Percentiles rank a stretch among this genome's conserved stretches.
Evolutionary conservation across 2,797 vertebrate species (phyloP).

Genomic region (Okamejei kenojei): DNA sequence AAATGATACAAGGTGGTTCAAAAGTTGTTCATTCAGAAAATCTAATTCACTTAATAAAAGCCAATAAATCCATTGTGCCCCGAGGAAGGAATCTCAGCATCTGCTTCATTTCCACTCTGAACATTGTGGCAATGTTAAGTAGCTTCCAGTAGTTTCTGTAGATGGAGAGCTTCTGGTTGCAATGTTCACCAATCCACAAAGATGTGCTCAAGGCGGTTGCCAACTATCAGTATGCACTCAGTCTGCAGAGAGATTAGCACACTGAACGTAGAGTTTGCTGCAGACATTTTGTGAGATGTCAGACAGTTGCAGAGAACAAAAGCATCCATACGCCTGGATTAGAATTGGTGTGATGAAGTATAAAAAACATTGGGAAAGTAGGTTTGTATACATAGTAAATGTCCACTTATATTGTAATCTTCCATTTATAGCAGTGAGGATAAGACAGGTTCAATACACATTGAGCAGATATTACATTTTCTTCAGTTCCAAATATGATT

Average conservation of each 20-base stretch:
- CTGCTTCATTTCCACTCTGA: neutral
- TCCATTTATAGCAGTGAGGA: neutral
- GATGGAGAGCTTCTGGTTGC: neutral
- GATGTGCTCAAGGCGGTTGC: neutral
- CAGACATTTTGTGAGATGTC: neutral
- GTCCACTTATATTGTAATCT: neutral
- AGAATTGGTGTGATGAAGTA: neutral
- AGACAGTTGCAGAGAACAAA: neutral
- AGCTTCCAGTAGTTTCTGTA: neutral
- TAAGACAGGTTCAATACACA: neutral
- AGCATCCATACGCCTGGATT: neutral
- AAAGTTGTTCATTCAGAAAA: constrained; percentile 24
- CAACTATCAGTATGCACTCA: neutral
- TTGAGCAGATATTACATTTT: neutral
- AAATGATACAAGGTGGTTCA: neutral
- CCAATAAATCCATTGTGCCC: constrained; percentile 8
- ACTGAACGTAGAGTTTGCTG: neutral
- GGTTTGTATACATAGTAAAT: too few relatives aligned
- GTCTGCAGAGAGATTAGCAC: constrained; percentile 15
- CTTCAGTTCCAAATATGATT: neutral
- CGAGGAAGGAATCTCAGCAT: neutral
- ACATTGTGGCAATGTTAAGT: neutral
- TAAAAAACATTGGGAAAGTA: neutral
- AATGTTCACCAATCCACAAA: neutral
- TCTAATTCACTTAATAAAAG: neutral